A percentile compares a stretch with the other conserved stretches of the same genome.
phyloP scores from a whole-genome alignment of 2,888 invertebrate genomes.

The Andrena bicolor region DNA sequence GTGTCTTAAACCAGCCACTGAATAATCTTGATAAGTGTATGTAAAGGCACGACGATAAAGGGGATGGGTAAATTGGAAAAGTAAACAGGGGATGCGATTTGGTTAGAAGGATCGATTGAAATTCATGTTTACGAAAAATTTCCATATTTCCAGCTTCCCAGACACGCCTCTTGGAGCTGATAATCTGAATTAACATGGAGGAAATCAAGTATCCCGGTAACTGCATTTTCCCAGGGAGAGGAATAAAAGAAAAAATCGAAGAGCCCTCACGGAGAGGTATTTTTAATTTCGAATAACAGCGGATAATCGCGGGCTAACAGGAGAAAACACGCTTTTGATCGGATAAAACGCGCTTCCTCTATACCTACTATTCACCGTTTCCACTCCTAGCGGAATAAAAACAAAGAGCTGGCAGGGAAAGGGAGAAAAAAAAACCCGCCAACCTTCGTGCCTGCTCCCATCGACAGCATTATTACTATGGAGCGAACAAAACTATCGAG shows the following conservation, averaged over 20 bases:
- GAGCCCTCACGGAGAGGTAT: conserved; percentile 27
- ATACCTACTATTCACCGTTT: conserved; percentile 37
- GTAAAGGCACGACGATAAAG: neutral
- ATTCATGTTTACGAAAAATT: conserved; percentile 36
- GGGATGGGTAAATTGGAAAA: conserved; percentile 11
- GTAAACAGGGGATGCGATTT: neutral
- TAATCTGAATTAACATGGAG: conserved; percentile 46
- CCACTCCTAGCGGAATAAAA: conserved; percentile 42
- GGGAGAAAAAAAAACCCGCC: neutral
- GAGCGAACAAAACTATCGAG: conserved; percentile 26
- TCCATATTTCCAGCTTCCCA: conserved; percentile 20
- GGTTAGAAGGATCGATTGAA: neutral
- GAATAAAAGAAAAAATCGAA: neutral
- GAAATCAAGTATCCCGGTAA: conserved; percentile 35
- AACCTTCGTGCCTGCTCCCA: conserved; percentile 24
- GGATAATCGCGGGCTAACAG: conserved; percentile 49
- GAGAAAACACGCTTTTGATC: conserved; percentile 55
- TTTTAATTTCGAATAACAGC: conserved; percentile 56
- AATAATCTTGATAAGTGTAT: neutral
- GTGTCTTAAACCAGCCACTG: neutral
- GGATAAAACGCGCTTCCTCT: conserved; percentile 51
- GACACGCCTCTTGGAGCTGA: neutral
- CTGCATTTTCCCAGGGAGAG: conserved; percentile 13
- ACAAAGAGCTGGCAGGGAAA: neutral
- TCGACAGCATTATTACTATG: conserved; percentile 19